Evolutionary conservation across 2,113 vertebrate species (phyloP).

Genomic region (Pardalotus punctatus): DNA sequence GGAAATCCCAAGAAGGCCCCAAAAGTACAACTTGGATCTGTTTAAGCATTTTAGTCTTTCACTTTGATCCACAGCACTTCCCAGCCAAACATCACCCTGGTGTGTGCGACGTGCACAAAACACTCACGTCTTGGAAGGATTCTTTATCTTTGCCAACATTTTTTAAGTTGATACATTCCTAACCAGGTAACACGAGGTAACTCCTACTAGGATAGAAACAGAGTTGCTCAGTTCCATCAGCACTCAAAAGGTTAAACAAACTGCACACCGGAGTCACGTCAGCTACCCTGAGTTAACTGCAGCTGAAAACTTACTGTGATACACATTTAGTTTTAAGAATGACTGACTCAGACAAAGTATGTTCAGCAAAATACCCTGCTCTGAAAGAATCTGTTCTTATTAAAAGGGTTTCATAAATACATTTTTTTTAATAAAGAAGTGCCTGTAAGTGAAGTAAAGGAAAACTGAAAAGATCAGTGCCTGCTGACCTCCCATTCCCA

Average conservation of each 20-base stretch:
- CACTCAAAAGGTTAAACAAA: conserved; percentile 25
- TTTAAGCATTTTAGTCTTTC: neutral
- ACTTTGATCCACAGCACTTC: neutral
- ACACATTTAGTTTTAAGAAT: neutral
- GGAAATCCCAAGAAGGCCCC: neutral
- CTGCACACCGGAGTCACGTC: neutral
- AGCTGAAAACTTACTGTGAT: neutral
- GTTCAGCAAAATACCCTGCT: neutral
- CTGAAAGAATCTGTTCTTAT: neutral
- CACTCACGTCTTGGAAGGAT: neutral
- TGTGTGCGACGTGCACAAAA: neutral
- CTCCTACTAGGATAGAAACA: neutral
- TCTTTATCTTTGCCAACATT: conserved; percentile 8
- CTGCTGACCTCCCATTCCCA: neutral
- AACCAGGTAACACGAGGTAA: neutral
- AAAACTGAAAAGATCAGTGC: neutral
- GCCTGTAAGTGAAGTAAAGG: neutral
- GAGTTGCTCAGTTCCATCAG: neutral
- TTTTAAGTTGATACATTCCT: conserved; percentile 1
- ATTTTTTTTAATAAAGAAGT: neutral
- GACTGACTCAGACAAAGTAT: neutral
- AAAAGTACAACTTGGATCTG: neutral
- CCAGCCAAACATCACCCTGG: neutral
- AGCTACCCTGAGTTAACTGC: neutral
- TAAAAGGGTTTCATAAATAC: neutral